Conservation (phyloP, 1,140 invertebrate species). For the Telenomus remus region DNA sequence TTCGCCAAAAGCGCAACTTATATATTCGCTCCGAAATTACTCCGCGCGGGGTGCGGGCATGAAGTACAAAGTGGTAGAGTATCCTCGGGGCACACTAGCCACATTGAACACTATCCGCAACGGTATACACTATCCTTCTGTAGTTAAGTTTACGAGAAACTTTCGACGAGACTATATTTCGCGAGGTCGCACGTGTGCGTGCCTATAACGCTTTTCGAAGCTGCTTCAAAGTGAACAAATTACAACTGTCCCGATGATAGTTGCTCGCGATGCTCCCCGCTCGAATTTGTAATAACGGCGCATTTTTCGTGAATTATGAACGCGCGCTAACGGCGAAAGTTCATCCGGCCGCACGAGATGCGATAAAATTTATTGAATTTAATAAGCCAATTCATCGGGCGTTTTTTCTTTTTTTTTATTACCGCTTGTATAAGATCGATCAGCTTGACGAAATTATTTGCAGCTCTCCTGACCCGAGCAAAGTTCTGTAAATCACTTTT, state of each 20-base stretch:
- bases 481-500: slow-evolving; percentile 3
- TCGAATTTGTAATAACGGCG: slow-evolving; percentile 28
- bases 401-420: slow-evolving; percentile 9
- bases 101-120: slow-evolving; percentile 61
- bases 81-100: slow-evolving; percentile 53
- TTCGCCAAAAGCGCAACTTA: slow-evolving; percentile 1
- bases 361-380: not conserved
- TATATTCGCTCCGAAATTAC: not conserved
- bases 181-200: slow-evolving; percentile 23
- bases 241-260: slow-evolving; percentile 43
- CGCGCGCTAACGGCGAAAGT: not conserved
- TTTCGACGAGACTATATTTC: slow-evolving; percentile 38
- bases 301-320: slow-evolving; percentile 24
- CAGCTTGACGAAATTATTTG: no score
- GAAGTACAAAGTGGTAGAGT: slow-evolving; percentile 60
- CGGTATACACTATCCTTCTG: slow-evolving; percentile 40
- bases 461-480: not conserved
- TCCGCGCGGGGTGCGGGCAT: slow-evolving; percentile 9
- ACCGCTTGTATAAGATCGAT: not conserved
- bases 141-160: slow-evolving; percentile 54
- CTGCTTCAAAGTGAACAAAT: slow-evolving; percentile 43
- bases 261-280: slow-evolving; percentile 14
- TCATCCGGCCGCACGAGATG: no score
- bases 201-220: slow-evolving; percentile 9
- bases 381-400: not conserved